phyloP scores from a whole-genome alignment of 2,113 vertebrate genomes.

The Tauraco erythrolophus region DNA sequence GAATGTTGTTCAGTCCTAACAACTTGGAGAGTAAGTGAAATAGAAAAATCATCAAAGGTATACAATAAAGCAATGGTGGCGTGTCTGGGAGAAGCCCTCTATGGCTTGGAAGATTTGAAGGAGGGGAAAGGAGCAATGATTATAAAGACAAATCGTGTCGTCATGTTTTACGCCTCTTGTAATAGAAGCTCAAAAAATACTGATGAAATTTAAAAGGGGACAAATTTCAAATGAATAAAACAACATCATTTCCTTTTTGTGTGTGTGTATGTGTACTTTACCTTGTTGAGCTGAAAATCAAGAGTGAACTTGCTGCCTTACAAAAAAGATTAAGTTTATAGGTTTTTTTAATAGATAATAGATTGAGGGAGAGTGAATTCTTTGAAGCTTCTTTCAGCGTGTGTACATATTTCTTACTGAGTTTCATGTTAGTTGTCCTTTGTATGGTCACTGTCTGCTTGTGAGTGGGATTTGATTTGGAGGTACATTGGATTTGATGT shows the following conservation, averaged over 20 bases:
- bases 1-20: not conserved
- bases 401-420: not conserved
- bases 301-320: not conserved
- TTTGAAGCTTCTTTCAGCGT: not conserved
- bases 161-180: accelerated
- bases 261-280: not conserved
- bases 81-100: not conserved
- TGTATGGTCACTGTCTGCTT: not conserved
- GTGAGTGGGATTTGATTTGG: not conserved
- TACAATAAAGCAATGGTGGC: not conserved
- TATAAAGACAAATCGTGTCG: not conserved
- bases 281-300: not conserved
- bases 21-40: not conserved
- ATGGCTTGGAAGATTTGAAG: not conserved
- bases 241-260: not conserved
- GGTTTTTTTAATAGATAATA: no score
- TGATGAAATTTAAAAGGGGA: not conserved
- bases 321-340: not conserved
- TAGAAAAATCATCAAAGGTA: not conserved
- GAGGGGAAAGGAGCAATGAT: not conserved
- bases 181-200: not conserved
- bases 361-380: not conserved
- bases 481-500: no score
- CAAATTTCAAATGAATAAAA: not conserved
- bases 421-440: not conserved